phyloP scores from a whole-genome alignment of 2,113 vertebrate species.

The Salvator merianae region DNA sequence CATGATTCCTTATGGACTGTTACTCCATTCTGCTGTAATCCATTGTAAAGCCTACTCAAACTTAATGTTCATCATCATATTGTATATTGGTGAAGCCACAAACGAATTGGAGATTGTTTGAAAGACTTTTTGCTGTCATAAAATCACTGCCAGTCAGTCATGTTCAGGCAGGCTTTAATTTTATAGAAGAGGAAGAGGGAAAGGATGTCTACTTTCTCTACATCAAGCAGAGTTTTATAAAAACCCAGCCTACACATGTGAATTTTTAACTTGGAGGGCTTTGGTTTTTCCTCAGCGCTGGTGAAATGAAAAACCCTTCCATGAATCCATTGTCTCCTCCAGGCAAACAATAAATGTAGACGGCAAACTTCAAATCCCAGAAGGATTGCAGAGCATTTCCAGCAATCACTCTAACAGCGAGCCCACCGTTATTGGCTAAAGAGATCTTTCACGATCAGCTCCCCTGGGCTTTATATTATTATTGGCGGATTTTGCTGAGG shows the following conservation, averaged over 20 bases:
- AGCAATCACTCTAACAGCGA: background rate
- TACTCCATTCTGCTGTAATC: background rate
- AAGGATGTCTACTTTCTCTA: background rate
- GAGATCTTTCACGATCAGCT: conserved; percentile 34
- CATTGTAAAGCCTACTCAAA: background rate
- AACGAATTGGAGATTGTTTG: background rate
- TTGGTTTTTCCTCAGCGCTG: background rate
- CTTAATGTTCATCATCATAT: no score
- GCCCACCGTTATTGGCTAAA: conserved; percentile 34
- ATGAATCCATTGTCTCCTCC: background rate
- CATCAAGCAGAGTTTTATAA: background rate
- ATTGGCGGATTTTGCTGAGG: conserved; percentile 44
- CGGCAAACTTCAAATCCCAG: conserved; percentile 1
- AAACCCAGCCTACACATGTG: background rate
- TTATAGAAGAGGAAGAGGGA: no score
- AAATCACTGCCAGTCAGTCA: background rate
- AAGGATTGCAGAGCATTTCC: background rate
- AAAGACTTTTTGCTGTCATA: background rate
- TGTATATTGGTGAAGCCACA: background rate
- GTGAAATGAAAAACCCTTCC: accelerated
- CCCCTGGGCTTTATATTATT: conserved; percentile 53
- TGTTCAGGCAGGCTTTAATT: background rate
- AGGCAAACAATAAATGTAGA: background rate
- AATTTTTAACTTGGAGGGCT: background rate
- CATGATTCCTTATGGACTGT: background rate